Evolutionary conservation across 2,113 vertebrate genomes (phyloP), one percentile per base, ranked within the genome.

Genomic region (Vimba vimba): DNA sequence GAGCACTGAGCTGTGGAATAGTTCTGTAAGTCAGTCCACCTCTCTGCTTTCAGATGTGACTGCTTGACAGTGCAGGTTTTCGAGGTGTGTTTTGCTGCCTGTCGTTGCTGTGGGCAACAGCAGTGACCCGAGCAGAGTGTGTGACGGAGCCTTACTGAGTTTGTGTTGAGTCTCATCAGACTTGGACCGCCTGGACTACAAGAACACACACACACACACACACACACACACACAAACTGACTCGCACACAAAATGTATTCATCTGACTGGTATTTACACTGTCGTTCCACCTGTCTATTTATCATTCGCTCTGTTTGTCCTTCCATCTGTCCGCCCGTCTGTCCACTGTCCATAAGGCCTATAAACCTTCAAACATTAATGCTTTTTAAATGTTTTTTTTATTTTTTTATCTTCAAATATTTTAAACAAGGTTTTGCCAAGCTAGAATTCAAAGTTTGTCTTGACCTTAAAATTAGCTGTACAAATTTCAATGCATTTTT

Each of bases 111-210:
- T 64, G 68, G 85, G 17, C 66, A 80, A 86, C 55, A 47, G 39
- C 85, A 86, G 85, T 86, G 85, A 86, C 85, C 85, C 69, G 39
- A 82, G 69, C 79, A 80, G 7, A 47, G 30, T 82, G 85, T 86
- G 85, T 86, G 85, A 86, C 5, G 43, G 68, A 86, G 74, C 83
- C 50, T 85, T 69, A 68, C 83, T 78, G 85, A 86, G 85, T 86
- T 86, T 86, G 66, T 86, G 69, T 86, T 82, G 39, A 33, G 57
- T 81, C 68, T 82, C 21, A n/a, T 74, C 78, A 62, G 73, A 66
- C 57, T 39, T 12, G 19, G 77, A 30, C 59, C 21, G 4, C 7
- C 4, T 57, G 77, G 50, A 66, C 39, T 74, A 13, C 39, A 59
- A 19, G 30, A 33, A 17, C 47, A 66, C 43, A 74, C 47, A 77